These are phyloP conservation scores for Trachelus troglodyta DNA, from an alignment of 2,888 invertebrate species.

Conservation along the genomic window DNA sequence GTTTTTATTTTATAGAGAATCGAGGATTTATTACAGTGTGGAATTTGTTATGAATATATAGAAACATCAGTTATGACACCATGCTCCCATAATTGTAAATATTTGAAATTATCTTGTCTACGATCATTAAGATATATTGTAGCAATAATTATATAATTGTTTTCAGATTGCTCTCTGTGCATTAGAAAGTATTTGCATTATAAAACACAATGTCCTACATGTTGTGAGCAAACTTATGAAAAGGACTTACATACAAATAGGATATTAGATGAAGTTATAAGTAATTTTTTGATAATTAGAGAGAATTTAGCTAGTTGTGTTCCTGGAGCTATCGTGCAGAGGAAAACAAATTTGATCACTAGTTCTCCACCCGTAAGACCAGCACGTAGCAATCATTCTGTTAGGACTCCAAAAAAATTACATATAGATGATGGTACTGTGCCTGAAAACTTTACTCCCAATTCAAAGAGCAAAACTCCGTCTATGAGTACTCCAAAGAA, in stretches of 20 bases:
- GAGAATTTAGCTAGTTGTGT: slow-evolving; percentile 53
- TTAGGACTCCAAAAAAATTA: slow-evolving; percentile 28
- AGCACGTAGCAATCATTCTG: slow-evolving; percentile 31
- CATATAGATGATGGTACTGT: not conserved
- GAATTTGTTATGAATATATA: slow-evolving; percentile 69
- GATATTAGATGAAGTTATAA: slow-evolving; percentile 65
- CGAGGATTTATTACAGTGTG: slow-evolving; percentile 66
- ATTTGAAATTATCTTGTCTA: slow-evolving; percentile 5
- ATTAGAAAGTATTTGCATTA: slow-evolving; percentile 68
- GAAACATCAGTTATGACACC: slow-evolving; percentile 67
- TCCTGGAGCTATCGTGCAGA: slow-evolving; percentile 36
- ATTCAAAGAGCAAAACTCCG: not conserved
- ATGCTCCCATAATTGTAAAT: slow-evolving; percentile 70
- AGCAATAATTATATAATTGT: slow-evolving; percentile 19
- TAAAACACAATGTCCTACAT: slow-evolving; percentile 68
- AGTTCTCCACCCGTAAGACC: slow-evolving; percentile 35
- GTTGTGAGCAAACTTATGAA: slow-evolving; percentile 66
- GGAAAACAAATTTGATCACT: slow-evolving; percentile 4
- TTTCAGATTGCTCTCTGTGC: slow-evolving; percentile 69
- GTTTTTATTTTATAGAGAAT: slow-evolving; percentile 59
- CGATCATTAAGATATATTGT: not conserved
- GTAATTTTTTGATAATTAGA: slow-evolving; percentile 53
- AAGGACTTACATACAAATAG: slow-evolving; percentile 67
- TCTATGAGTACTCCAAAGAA: slow-evolving; percentile 11
- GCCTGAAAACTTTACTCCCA: not conserved